These are phyloP conservation scores for Amazona finschi DNA, from an alignment of 2,797 vertebrate genomes.

Conservation along the genomic window DNA sequence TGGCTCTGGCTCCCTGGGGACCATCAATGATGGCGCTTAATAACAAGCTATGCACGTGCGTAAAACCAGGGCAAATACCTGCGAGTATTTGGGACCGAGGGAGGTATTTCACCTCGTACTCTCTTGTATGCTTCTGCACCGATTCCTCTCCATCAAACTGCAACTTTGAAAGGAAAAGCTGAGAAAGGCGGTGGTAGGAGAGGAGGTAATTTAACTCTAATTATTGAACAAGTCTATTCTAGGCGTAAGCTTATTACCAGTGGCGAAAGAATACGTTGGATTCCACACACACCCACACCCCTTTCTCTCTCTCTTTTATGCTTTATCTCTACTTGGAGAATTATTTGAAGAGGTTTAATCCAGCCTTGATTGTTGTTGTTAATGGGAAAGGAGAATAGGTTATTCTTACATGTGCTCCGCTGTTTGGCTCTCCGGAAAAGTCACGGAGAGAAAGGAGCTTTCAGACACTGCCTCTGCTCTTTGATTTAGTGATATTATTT, in stretches of 20 bases:
- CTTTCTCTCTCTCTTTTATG: slow-evolving; percentile 34
- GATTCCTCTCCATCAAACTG: slow-evolving; percentile 35
- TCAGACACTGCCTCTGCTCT: slow-evolving; percentile 3
- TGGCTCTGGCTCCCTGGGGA: background rate
- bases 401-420: slow-evolving; percentile 29
- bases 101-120: background rate
- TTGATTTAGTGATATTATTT: slow-evolving; percentile 70
- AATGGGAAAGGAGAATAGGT: slow-evolving; percentile 53
- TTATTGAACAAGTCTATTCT: slow-evolving; percentile 72
- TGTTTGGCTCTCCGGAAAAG: slow-evolving; percentile 39
- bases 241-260: slow-evolving; percentile 54
- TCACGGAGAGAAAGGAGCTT: background rate
- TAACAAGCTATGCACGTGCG: background rate
- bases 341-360: slow-evolving; percentile 58
- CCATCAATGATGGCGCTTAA: background rate
- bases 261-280: background rate
- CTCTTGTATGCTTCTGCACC: background rate
- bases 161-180: background rate
- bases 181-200: background rate
- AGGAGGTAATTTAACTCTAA: slow-evolving; percentile 71
- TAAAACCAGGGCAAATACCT: background rate
- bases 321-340: slow-evolving; percentile 70
- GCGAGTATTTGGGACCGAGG: background rate
- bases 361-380: slow-evolving; percentile 54
- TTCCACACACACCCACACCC: background rate